Base-by-base conservation (phyloP, 1,140 invertebrate genomes). In the Trissolcus basalis region DNA sequence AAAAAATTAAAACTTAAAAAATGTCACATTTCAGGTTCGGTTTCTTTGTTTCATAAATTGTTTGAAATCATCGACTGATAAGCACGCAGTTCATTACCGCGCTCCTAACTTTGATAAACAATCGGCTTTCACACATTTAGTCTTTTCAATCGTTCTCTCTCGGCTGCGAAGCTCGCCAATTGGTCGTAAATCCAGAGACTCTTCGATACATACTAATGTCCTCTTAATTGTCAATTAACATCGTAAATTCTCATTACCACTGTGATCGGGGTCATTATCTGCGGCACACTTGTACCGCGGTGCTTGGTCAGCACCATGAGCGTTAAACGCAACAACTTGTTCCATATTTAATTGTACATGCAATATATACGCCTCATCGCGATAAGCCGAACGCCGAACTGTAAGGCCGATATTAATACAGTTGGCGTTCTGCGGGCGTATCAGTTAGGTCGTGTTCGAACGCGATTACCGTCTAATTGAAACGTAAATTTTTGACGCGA, bases 211-310 rank as follows among this genome's bases (percentile, higher is more conserved):
- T 65, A 44, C 67, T 60, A 61, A 71, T 67, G 50, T 50, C 16
- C 49, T 49, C 44, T 75, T 75, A 75, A 71, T 75, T 72, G 68
- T 56, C 68, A 75, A 75, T 64, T 65, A 68, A 64, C 53, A 69
- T 54, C 53, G 59, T 72, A 79, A 75, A 79, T 75, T 75, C 50
- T 79, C 71, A 78, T 79, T 79, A 72, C 58, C 36, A 47, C 49
- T 36, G 12, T 36, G 48, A 64, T 64, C 19, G 19, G 43, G 56
- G 15, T 65, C 58, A 68, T 69, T 72, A 63, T 72, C 61, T 44
- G 2, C 13, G 32, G 36, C 60, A 63, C 68, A 58, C 77, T 72
- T 69, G 59, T 68, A 67, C 39, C n/a, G 56, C 36, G 51, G 58
- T 68, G 11, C 49, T 68, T 55, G 54, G 68, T 64, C 61, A 68